These are phyloP conservation scores for Diadophis punctatus DNA, from an alignment of 2,113 vertebrate genomes.

Conservation along the genomic window DNA sequence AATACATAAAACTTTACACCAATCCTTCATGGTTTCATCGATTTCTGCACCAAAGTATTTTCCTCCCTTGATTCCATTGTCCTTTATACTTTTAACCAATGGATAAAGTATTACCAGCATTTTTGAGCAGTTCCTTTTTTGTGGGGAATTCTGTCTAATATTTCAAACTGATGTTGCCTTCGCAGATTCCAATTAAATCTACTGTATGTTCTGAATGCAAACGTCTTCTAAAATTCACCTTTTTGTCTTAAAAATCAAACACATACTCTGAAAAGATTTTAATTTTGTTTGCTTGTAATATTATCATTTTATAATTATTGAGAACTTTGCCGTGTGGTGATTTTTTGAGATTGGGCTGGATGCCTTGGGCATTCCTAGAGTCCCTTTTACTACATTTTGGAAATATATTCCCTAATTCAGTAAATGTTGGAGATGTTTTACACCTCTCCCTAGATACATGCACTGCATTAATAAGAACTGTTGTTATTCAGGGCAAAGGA, in stretches of 20 bases:
- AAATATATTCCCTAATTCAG: slow-evolving; percentile 44
- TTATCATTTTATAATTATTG: slow-evolving; percentile 34
- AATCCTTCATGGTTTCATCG: background rate
- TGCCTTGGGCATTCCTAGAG: slow-evolving; percentile 32
- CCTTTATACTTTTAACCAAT: background rate
- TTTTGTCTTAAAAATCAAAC: background rate
- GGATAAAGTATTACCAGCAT: background rate
- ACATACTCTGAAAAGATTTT: background rate
- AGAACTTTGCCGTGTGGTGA: slow-evolving; percentile 16
- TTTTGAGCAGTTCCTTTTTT: rapidly evolving
- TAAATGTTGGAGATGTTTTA: slow-evolving; percentile 21
- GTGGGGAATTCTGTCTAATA: background rate
- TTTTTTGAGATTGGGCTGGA: slow-evolving; percentile 43
- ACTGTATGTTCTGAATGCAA: slow-evolving; percentile 2
- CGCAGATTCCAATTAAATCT: background rate
- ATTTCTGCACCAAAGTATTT: background rate
- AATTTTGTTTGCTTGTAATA: slow-evolving; percentile 26
- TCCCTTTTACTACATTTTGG: slow-evolving; percentile 23
- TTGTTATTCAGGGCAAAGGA: slow-evolving; percentile 17
- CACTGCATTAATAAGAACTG: slow-evolving; percentile 15
- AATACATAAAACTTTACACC: background rate
- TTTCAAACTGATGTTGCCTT: slow-evolving; percentile 17
- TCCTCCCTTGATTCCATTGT: background rate
- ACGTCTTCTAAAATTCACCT: background rate
- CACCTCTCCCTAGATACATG: slow-evolving; percentile 18